Percentiles rank a stretch among this genome's conserved stretches.
Conservation (phyloP, 2,797 vertebrate species). For the Pangasius sanitwongsei region DNA sequence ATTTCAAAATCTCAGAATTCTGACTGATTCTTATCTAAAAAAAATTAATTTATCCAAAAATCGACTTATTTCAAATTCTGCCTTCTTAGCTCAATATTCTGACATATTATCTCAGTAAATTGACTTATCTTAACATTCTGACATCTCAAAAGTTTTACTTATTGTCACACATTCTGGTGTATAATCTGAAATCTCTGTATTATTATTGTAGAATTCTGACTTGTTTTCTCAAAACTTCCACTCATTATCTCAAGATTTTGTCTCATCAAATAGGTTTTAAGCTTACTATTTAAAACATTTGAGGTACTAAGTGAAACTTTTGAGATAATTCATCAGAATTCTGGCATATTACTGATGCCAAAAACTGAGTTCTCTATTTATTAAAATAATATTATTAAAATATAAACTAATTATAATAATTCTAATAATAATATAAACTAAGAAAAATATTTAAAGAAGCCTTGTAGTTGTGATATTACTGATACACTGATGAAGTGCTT, state of each 20-base stretch:
- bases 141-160: not conserved
- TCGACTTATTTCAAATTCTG: not conserved
- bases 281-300: not conserved
- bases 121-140: not conserved
- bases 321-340: not conserved
- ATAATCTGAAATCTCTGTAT: not conserved
- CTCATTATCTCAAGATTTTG: not conserved
- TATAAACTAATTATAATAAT: too few relatives aligned
- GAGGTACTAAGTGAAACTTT: not conserved
- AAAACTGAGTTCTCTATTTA: too few relatives aligned
- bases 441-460: not conserved
- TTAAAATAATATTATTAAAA: not conserved
- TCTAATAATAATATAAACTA: not conserved
- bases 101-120: too few relatives aligned
- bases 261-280: not conserved
- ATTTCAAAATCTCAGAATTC: not conserved
- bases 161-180: not conserved
- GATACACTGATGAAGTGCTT: not conserved
- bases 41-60: not conserved
- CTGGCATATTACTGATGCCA: not conserved
- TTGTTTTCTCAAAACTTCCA: not conserved
- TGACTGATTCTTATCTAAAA: not conserved
- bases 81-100: not conserved
- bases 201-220: not conserved
- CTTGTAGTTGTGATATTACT: not conserved